A percentile compares a stretch with the other conserved stretches of the same genome.
These are phyloP conservation scores for Euzetes globulus DNA, from an alignment of 2,888 invertebrate genomes.

Conservation along the genomic window DNA sequence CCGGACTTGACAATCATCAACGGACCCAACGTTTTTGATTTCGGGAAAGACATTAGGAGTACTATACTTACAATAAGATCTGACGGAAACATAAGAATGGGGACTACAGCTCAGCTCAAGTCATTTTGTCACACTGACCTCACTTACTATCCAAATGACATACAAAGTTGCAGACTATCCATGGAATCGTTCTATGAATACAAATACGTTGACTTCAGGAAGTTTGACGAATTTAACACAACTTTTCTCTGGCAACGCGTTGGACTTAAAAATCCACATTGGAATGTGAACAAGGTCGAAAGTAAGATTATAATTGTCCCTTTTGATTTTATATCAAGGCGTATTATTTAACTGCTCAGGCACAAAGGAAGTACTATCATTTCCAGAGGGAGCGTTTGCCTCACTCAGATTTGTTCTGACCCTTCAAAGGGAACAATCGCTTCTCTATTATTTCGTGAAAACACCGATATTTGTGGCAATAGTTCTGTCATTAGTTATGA, in stretches of 20 bases:
- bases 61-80: neutral
- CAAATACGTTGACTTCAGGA: slow-evolving; percentile 6
- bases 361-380: neutral
- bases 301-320: too few relatives aligned
- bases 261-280: neutral
- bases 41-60: neutral
- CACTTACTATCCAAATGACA: neutral
- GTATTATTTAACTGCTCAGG: too few relatives aligned
- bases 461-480: neutral
- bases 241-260: neutral
- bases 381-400: neutral
- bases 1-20: neutral
- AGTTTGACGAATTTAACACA: neutral
- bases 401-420: neutral
- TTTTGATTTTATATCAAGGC: too few relatives aligned
- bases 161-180: neutral
- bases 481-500: neutral
- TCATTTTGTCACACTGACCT: neutral
- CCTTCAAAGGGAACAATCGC: neutral
- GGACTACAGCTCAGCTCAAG: neutral
- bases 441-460: slow-evolving; percentile 5
- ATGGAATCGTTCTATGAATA: neutral
- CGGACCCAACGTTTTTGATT: neutral
- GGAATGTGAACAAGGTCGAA: too few relatives aligned
- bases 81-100: neutral